Base-by-base conservation (phyloP, 2,888 invertebrate genomes). In the Phlogophora meticulosa region DNA sequence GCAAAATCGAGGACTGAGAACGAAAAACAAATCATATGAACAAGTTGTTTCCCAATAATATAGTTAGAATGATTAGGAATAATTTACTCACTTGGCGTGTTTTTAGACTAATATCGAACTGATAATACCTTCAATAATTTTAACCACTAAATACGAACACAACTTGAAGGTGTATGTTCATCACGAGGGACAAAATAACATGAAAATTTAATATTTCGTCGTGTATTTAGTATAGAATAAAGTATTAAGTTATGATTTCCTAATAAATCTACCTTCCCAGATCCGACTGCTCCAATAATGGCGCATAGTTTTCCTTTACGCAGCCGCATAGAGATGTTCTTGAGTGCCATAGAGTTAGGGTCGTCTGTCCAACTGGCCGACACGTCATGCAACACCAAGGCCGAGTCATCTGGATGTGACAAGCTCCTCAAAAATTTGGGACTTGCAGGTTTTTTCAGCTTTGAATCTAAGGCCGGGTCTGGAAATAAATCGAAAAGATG, bases 231-330 rank as follows among this genome's bases (percentile, higher is more conserved):
- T 28, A 5, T 5, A 28, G 28, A 2, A 38, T 38, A 15, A 38
- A 38, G 13, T 13, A 15, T n/a, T n/a, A 40, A 7, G 40, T 15
- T n/a, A 20, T 20, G 17, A 22, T 17, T 45, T 1, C 45, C 20
- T 22, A 45, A 45, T 24, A 17, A 24, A 32, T 67, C 67, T 82
- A 96, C 96, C 96, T 97, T 98, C 53, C 98, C 98, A 38, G 97
- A 94, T 9, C 98, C 98, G 0, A 98, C 98, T 59, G 97, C 96
- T 10, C 98, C 98, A 56, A 98, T 97, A 38, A 98, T 96, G 11
- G 97, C 97, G 68, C 97, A 96, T 13, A 97, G 88, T 81, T 96
- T 96, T 48, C 96, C 97, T 80, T 90, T 95, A 22, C 95, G 93
- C 10, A 97, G 87, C 7, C 96, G 90, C 46, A 97, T 76, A 15